Conservation (phyloP, 2,888 invertebrate species). For the Parnassius smintheus region DNA sequence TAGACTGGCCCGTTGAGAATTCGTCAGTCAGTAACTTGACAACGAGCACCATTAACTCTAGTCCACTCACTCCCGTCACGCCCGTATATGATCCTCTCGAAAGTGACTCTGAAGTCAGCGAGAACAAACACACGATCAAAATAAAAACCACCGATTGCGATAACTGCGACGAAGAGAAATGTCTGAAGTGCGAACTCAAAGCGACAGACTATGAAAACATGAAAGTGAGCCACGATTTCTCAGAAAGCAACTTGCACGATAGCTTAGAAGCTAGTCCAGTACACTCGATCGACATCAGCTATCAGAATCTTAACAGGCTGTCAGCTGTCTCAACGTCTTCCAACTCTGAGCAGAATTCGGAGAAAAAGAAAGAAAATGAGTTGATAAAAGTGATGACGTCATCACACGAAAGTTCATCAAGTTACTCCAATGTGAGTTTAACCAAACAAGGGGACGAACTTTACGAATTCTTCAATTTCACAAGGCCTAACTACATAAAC, state of each 20-base stretch:
- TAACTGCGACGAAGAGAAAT: conserved; percentile 61
- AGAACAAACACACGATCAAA: conserved; percentile 67
- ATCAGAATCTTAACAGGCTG: conserved; percentile 72
- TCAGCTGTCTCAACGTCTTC: conserved; percentile 72
- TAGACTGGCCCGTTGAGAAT: conserved; percentile 70
- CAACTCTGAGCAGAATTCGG: conserved; percentile 54
- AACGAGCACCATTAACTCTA: conserved; percentile 59
- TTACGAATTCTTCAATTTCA: conserved; percentile 67
- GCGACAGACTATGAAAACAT: conserved; percentile 61
- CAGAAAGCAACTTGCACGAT: conserved; percentile 43
- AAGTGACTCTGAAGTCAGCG: conserved; percentile 69
- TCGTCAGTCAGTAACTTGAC: conserved; percentile 56
- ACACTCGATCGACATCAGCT: conserved; percentile 72
- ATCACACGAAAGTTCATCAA: conserved; percentile 73
- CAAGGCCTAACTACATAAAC: conserved; percentile 72
- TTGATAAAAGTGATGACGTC: conserved; percentile 69
- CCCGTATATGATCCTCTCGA: conserved; percentile 69
- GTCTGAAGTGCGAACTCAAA: conserved; percentile 69
- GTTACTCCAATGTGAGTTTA: conserved; percentile 62
- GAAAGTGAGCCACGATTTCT: conserved; percentile 38
- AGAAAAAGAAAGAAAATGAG: conserved; percentile 45
- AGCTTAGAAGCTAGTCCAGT: conserved; percentile 61
- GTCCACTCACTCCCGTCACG: conserved; percentile 60
- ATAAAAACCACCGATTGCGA: conserved; percentile 56
- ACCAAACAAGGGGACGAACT: conserved; percentile 57